Percentiles rank a stretch among this genome's conserved stretches.
phyloP scores from a whole-genome alignment of 2,113 vertebrate genomes.

The Triplophysa tibetana region DNA sequence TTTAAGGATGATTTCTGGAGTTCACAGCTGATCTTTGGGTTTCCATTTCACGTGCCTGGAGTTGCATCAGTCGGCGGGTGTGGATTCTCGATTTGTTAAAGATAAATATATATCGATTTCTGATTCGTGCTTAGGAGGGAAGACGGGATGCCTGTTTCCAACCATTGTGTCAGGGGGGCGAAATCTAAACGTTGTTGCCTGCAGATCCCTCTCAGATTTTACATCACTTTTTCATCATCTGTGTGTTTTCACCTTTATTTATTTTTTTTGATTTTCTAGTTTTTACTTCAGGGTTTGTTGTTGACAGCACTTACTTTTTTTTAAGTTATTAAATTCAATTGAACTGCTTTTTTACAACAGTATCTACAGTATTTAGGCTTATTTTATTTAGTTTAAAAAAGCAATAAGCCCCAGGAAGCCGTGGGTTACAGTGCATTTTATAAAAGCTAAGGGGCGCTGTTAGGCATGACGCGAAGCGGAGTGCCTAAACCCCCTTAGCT shows the following conservation, averaged over 20 bases:
- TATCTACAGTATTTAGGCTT: not conserved
- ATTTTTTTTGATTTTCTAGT: not conserved
- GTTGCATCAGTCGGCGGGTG: not conserved
- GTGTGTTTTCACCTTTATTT: too few species aligned
- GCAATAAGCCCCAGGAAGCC: too few species aligned
- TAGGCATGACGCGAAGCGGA: too few species aligned
- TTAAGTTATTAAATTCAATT: not conserved
- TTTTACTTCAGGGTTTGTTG: not conserved
- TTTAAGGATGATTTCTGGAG: constrained; percentile 8
- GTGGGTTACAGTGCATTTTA: too few species aligned
- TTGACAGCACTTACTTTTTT: not conserved
- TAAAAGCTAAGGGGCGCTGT: too few species aligned
- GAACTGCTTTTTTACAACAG: not conserved
- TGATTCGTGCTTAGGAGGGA: not conserved
- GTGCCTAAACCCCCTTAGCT: too few species aligned
- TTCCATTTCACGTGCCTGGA: not conserved
- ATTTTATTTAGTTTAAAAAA: too few species aligned
- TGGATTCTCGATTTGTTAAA: not conserved
- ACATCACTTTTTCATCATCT: too few species aligned
- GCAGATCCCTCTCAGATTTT: too few species aligned
- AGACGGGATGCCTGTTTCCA: not conserved
- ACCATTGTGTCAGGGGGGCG: not conserved
- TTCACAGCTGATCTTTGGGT: not conserved
- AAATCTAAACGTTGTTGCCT: too few species aligned
- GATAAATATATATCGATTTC: not conserved